These are phyloP conservation scores for Petrocephalus schoutedeni DNA, from an alignment of 2,797 vertebrate genomes.

Conservation along the genomic window DNA sequence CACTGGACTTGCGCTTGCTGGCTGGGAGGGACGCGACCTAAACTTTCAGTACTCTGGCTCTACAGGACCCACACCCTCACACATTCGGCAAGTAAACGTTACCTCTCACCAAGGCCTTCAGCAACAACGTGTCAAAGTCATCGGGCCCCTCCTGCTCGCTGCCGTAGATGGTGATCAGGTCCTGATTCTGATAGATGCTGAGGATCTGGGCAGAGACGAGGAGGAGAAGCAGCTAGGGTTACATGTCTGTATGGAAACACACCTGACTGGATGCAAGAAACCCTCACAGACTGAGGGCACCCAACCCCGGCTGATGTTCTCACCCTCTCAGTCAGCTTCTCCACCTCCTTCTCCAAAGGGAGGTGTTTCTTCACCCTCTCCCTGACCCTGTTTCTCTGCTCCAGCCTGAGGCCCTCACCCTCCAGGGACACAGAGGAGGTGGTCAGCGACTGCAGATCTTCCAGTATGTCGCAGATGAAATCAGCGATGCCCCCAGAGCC, in stretches of 20 bases:
- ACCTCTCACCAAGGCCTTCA: slow-evolving; percentile 78
- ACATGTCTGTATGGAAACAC: not conserved
- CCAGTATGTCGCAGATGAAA: slow-evolving; percentile 64
- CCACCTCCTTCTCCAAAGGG: slow-evolving; percentile 41
- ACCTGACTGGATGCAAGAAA: not conserved
- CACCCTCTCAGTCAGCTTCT: slow-evolving; percentile 61
- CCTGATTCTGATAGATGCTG: slow-evolving; percentile 66
- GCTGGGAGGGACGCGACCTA: slow-evolving; percentile 47
- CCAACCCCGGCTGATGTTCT: slow-evolving; percentile 26
- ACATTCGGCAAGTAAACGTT: slow-evolving; percentile 19
- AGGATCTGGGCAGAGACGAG: slow-evolving; percentile 54
- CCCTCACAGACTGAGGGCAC: not conserved
- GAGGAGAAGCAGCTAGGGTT: not conserved
- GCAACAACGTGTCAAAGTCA: slow-evolving; percentile 76
- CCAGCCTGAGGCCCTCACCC: slow-evolving; percentile 30
- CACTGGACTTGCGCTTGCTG: slow-evolving; percentile 57
- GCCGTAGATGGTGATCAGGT: slow-evolving; percentile 68
- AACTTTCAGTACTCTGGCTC: not conserved
- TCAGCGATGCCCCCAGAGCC: slow-evolving; percentile 75
- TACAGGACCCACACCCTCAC: not conserved
- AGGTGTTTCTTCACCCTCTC: slow-evolving; percentile 56
- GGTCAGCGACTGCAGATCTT: slow-evolving; percentile 40
- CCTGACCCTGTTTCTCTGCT: slow-evolving; percentile 43
- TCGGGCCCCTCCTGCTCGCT: slow-evolving; percentile 65
- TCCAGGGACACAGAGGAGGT: slow-evolving; percentile 27